A percentile compares a stretch with the other conserved stretches of the same genome.
Conservation (phyloP, 2,113 vertebrate species). For the Vicugna pacos region DNA sequence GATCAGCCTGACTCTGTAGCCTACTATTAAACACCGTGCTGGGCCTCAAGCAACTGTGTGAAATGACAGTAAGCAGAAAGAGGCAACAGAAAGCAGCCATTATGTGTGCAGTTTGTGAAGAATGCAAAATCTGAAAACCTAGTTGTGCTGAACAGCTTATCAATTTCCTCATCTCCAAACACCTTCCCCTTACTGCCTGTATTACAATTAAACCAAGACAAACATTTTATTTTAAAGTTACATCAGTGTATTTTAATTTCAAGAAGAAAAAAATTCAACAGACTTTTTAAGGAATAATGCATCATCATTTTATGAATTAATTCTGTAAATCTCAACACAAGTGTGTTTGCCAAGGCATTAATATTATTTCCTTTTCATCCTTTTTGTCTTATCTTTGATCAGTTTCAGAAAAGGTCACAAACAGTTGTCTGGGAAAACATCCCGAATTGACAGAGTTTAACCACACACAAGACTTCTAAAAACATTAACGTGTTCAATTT, state of each 20-base stretch:
- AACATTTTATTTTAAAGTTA: slow-evolving; percentile 31
- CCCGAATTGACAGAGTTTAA: neutral
- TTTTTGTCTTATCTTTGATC: slow-evolving; percentile 11
- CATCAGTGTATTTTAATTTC: neutral
- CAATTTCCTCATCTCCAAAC: slow-evolving; percentile 28
- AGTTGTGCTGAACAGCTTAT: neutral
- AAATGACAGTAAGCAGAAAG: neutral
- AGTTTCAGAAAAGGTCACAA: slow-evolving; percentile 29
- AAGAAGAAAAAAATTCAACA: neutral
- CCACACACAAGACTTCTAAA: neutral
- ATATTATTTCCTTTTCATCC: neutral
- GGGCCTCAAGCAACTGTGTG: neutral
- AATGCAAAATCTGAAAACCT: neutral
- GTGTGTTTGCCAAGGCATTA: neutral
- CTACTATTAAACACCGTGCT: neutral
- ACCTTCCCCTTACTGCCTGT: neutral
- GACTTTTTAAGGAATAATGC: neutral
- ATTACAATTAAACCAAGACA: neutral
- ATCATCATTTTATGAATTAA: neutral
- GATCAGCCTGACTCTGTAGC: neutral
- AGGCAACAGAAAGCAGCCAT: neutral
- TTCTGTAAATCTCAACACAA: neutral
- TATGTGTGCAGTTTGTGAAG: neutral
- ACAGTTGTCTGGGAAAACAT: neutral
- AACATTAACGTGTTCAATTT: neutral